phyloP scores from a whole-genome alignment of 2,797 vertebrate genomes.

The Diceros bicornis region DNA sequence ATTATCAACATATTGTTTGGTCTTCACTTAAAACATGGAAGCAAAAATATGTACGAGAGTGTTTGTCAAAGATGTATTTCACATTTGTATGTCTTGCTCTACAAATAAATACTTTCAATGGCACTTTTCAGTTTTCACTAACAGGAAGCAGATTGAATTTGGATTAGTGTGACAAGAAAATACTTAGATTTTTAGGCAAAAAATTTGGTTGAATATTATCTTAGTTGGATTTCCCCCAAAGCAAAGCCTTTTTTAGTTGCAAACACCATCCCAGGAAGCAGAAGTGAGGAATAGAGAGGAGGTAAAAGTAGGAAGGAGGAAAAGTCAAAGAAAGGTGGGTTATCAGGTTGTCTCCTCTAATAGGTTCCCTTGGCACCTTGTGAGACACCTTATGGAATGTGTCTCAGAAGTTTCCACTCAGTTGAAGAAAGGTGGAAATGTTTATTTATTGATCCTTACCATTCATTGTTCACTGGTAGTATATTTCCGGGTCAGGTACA shows the following conservation, averaged over 20 bases:
- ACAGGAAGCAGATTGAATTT: neutral
- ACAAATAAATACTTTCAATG: neutral
- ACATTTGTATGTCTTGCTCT: neutral
- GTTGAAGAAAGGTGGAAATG: neutral
- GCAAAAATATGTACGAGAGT: neutral
- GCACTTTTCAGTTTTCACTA: neutral
- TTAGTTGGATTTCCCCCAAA: neutral
- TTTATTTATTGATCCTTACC: neutral
- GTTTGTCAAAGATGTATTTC: neutral
- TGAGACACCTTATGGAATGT: neutral
- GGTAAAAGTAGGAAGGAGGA: neutral
- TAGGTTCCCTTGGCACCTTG: neutral
- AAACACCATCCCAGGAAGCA: neutral
- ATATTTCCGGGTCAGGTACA: neutral
- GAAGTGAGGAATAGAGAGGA: neutral
- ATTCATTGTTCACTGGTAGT: neutral
- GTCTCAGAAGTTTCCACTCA: neutral
- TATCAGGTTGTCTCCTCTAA: neutral
- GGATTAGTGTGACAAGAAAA: neutral
- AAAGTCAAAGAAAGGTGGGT: neutral
- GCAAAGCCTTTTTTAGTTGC: neutral
- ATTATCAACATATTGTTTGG: neutral
- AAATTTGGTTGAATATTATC: neutral
- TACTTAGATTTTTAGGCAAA: constrained; percentile 17
- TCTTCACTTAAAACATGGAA: neutral